Percentiles rank a stretch among this genome's conserved stretches.
Evolutionary conservation across 2,888 invertebrate genomes (phyloP).

Genomic region (Epinotia nisella): DNA sequence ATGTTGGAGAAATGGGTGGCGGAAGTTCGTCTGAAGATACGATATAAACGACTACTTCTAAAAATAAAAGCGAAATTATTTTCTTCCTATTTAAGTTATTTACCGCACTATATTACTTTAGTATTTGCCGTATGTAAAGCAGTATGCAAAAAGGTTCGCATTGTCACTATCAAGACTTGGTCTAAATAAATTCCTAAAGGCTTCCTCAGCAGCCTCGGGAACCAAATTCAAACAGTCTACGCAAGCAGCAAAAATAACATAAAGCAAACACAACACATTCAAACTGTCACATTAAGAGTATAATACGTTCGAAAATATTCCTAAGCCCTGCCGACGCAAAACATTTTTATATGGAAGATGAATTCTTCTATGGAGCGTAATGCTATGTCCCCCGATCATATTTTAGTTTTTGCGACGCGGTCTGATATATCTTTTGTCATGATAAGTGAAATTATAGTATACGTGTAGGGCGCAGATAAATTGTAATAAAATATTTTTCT

Average conservation of each 20-base stretch:
- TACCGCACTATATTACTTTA: too few species aligned
- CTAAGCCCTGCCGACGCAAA: conserved; percentile 65
- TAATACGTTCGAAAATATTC: conserved; percentile 73
- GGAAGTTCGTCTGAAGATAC: too few species aligned
- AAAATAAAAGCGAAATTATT: too few species aligned
- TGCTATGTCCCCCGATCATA: conserved; percentile 59
- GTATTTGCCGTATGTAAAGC: too few species aligned
- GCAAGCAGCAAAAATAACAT: conserved; percentile 52
- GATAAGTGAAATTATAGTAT: conserved; percentile 43
- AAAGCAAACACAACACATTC: conserved; percentile 69
- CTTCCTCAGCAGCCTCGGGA: not conserved
- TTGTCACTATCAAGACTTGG: too few species aligned
- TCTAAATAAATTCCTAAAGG: too few species aligned
- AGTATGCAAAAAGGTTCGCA: too few species aligned
- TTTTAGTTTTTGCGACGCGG: conserved; percentile 54
- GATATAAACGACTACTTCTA: too few species aligned
- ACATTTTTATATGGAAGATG: conserved; percentile 53
- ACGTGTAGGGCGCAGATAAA: not conserved
- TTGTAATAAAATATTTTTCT: too few species aligned
- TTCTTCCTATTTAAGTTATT: too few species aligned
- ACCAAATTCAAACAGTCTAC: conserved; percentile 43
- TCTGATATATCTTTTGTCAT: conserved; percentile 54
- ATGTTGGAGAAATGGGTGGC: too few species aligned
- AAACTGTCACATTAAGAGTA: conserved; percentile 74
- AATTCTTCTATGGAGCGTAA: conserved; percentile 54